A percentile compares a stretch with the other conserved stretches of the same genome.
Conservation (phyloP, 2,113 vertebrate genomes). For the Amphiprion percula region DNA sequence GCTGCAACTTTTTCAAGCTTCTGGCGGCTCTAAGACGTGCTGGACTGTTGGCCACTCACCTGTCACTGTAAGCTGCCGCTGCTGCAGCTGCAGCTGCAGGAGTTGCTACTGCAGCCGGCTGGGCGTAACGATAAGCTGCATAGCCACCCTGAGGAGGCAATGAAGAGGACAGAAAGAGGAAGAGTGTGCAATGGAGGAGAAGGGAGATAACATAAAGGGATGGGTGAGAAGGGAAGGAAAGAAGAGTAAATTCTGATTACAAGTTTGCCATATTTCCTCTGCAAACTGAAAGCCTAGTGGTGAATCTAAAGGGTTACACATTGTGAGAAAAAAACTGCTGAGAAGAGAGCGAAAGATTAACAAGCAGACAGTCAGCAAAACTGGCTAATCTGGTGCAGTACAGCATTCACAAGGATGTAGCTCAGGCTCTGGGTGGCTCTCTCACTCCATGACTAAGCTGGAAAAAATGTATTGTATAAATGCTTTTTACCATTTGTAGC, state of each 20-base stretch:
- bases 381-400: constrained; percentile 83
- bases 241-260: constrained; percentile 49
- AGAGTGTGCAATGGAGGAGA: constrained; percentile 9
- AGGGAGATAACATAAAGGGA: constrained; percentile 9
- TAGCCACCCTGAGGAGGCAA: constrained; percentile 91
- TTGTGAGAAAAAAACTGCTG: constrained; percentile 72
- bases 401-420: constrained; percentile 83
- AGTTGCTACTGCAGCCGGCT: constrained; percentile 96
- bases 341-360: constrained; percentile 79
- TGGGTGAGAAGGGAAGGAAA: constrained; percentile 33
- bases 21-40: background rate
- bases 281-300: constrained; percentile 42
- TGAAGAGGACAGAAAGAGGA: constrained; percentile 24
- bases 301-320: constrained; percentile 76
- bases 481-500: constrained; percentile 21
- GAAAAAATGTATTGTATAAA: constrained; percentile 7
- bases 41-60: constrained; percentile 80
- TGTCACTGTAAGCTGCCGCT: constrained; percentile 94
- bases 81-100: constrained; percentile 93
- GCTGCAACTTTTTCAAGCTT: background rate
- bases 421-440: constrained; percentile 76
- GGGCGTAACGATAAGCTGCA: constrained; percentile 98
- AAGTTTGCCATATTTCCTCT: constrained; percentile 7
- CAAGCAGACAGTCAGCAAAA: constrained; percentile 83
- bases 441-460: constrained; percentile 79